Evolutionary conservation across 2,888 invertebrate genomes (phyloP).

Genomic region (Cryptophagus acutangulus): DNA sequence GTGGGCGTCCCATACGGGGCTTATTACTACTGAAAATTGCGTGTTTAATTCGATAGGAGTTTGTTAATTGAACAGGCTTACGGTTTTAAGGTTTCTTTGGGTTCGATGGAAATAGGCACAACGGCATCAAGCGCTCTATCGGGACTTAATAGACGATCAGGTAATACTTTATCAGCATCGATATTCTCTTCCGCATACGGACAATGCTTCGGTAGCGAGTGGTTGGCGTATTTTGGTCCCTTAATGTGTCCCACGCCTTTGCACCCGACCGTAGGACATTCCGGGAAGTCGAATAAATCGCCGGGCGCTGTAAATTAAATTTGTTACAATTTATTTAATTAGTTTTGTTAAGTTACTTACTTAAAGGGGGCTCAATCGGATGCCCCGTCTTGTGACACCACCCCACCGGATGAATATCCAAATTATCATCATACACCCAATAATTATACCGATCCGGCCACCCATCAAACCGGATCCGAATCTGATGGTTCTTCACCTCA

Average conservation of each 20-base stretch:
- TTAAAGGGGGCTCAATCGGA: slow-evolving; percentile 77
- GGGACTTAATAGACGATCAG: slow-evolving; percentile 52
- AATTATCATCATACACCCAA: slow-evolving; percentile 87
- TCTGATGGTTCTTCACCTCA: slow-evolving; percentile 68
- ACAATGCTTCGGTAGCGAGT: slow-evolving; percentile 67
- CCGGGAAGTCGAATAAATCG: slow-evolving; percentile 56
- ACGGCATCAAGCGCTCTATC: slow-evolving; percentile 44
- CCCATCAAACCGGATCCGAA: slow-evolving; percentile 81
- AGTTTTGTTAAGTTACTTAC: slow-evolving; percentile 48
- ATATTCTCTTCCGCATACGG: slow-evolving; percentile 65
- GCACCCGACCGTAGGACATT: slow-evolving; percentile 82
- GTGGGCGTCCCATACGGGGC: slow-evolving; percentile 38
- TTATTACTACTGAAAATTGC: slow-evolving; percentile 39
- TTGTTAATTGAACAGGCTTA: not conserved
- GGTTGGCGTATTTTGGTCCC: slow-evolving; percentile 70
- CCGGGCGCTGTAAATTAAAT: slow-evolving; percentile 53
- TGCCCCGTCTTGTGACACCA: slow-evolving; percentile 90
- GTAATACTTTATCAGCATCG: slow-evolving; percentile 47
- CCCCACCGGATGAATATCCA: slow-evolving; percentile 85
- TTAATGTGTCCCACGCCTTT: slow-evolving; percentile 84
- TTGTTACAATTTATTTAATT: not conserved
- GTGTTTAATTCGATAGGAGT: not conserved
- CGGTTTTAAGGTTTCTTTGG: slow-evolving; percentile 40
- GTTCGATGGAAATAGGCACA: slow-evolving; percentile 45
- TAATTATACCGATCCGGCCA: slow-evolving; percentile 80